Base-by-base conservation (phyloP, 2,888 invertebrate species). In the Amphipoea oculea region DNA sequence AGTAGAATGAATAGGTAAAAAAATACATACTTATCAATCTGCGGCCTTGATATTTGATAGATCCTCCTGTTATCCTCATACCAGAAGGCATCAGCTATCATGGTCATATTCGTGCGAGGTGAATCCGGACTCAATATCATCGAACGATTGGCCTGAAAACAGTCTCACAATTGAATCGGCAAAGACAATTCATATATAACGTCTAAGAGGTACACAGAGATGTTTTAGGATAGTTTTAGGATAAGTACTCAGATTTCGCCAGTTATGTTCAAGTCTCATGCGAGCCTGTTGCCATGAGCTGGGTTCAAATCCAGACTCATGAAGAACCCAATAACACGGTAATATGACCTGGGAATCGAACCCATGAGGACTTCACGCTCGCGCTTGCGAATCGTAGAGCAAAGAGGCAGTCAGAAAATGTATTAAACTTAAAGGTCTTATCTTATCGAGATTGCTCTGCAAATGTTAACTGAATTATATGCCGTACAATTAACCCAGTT, bases 41-140 rank as follows among this genome's bases (percentile, higher is more conserved):
- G 94, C 2, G 96, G 97, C 12, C 96, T 89, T 1, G 94, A 89
- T 86, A 97, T 94, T 88, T 96, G 96, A 87, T 97, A 97, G 72
- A 94, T 92, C 63, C 97, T 92, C 71, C 97, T 96, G 72, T 97
- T 97, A 88, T 97, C 97, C 90, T 97, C 97, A 76, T 97, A 96
- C 97, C 97, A 97, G 85, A 97, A 96, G 0, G 95, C 96, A 77
- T 97, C 96, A 4, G 93, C 93, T 20, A 93, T 83, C 95, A 97
- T 95, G 5, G 92, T 89, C n/a, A 91, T 86, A 67, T 92, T 93
- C 0, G 92, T 85, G 7, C 93, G 93, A 11, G 78, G 87, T 72
- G 90, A 86, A 23, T 90, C 80, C 2, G 94, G 91, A 76, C 87
- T 90, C 62, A 96, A 86, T 60, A 88, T 91, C 93, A 94, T 95